These are phyloP conservation scores for Amorpha juglandis DNA, from an alignment of 2,888 invertebrate genomes.

Conservation along the genomic window DNA sequence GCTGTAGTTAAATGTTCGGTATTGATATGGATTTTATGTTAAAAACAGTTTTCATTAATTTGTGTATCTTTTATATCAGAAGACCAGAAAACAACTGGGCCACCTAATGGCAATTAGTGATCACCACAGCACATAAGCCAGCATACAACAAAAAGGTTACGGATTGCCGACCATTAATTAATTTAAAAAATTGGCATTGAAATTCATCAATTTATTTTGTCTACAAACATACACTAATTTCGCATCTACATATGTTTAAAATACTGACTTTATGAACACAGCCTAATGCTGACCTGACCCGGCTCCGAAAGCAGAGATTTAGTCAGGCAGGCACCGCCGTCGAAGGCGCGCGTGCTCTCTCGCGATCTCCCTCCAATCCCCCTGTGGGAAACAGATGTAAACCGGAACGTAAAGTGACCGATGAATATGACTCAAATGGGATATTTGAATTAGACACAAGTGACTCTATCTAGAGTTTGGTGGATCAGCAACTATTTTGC, in stretches of 20 bases:
- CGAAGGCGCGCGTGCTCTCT: slow-evolving; percentile 65
- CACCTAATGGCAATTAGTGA: no score
- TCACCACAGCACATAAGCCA: no score
- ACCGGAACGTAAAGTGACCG: slow-evolving; percentile 26
- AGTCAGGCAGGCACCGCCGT: slow-evolving; percentile 77
- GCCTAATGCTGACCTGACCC: slow-evolving; percentile 77
- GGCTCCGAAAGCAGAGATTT: slow-evolving; percentile 79
- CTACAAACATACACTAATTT: background rate
- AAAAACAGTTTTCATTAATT: background rate
- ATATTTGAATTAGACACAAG: background rate
- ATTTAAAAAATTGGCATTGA: no score
- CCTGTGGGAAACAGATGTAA: slow-evolving; percentile 55
- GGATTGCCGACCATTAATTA: background rate
- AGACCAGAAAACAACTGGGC: no score
- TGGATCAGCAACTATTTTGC: background rate
- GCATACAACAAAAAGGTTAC: no score
- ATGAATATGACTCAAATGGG: slow-evolving; percentile 7
- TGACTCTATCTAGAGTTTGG: background rate
- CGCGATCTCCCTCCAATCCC: slow-evolving; percentile 43
- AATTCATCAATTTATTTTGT: background rate
- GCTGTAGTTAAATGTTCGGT: background rate
- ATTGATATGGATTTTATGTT: background rate
- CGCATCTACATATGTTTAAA: background rate
- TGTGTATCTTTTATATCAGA: no score
- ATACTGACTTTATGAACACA: slow-evolving; percentile 46